Evolutionary conservation across 92 coral and sea anemone species (phyloP).

Genomic region (Virgularia gustaviana): DNA sequence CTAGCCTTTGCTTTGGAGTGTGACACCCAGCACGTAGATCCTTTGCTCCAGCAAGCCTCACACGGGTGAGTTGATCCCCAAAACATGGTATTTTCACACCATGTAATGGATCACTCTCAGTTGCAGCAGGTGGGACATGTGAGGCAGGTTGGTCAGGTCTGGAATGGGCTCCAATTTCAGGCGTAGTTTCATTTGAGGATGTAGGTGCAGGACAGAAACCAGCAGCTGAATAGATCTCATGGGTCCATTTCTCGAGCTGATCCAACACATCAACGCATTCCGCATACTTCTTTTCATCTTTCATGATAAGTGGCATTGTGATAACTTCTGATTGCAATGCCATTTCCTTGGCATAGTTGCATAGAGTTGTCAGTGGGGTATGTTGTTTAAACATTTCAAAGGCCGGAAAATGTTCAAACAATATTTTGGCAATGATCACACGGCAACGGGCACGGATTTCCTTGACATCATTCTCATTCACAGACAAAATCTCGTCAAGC

Average conservation of each 20-base stretch:
- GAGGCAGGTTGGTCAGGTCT: constrained; percentile 14
- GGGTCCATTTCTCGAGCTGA: neutral
- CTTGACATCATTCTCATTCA: too few relatives aligned
- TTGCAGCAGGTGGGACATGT: too few relatives aligned
- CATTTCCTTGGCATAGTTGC: neutral
- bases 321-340: neutral
- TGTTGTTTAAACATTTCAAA: neutral
- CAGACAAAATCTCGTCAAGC: too few relatives aligned
- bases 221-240: too few relatives aligned
- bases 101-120: too few relatives aligned
- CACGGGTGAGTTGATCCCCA: too few relatives aligned
- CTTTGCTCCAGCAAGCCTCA: neutral
- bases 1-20: neutral
- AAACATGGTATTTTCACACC: too few relatives aligned
- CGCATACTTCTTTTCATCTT: too few relatives aligned
- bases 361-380: neutral
- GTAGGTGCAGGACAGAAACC: neutral
- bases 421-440: constrained; percentile 3
- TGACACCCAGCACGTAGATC: constrained; percentile 3
- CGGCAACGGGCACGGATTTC: too few relatives aligned
- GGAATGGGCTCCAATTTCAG: neutral
- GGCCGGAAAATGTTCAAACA: constrained; percentile 5
- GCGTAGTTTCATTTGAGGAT: neutral
- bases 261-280: neutral
- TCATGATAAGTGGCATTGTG: too few relatives aligned